Base-by-base conservation (phyloP, 2,113 vertebrate genomes). In the Leptobrachium ailaonicum region DNA sequence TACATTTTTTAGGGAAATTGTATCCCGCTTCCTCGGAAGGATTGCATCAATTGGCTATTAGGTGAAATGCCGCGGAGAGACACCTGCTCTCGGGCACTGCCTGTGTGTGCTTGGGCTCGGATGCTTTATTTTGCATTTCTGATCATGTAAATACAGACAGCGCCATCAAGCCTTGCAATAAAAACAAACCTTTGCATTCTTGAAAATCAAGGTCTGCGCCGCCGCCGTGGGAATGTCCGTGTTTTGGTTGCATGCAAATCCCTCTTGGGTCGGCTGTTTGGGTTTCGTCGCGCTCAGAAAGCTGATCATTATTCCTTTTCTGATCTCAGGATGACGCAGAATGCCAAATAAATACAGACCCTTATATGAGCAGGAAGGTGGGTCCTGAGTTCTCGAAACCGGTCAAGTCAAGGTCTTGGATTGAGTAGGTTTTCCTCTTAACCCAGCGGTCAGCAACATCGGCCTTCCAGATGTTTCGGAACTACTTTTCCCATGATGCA, bases 1-100 rank as follows among this genome's bases (percentile, higher is more conserved):
- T 75, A 81, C 79, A 81, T 81, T 81, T 75, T 80, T 75, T 75
- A 80, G 71, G 71, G 79, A 81, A 81, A 81, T 81, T 62, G 72
- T 75, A 81, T 81, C 71, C 58, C 7, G 54, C 79, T 69, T 13
- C 8, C 20, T 40, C 32, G 64, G 53, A 72, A 41, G 20, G 32
- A 50, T 14, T 43, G 47, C 44, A 41, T 42, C 50, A 8, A 41
- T 50, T 14, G 42, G 53, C 79, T 71, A 75, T 81, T 81, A 75
- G 64, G 12, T 69, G 72, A 58, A 50, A 56, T 66, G 2, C 9
- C 14, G 70, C 20, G 6, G 40, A 56, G 79, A 45, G 72, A 75
- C 79, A 81, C 79, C 79, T 81, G 79, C 66, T 81, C 66, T 47
- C 79, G 8, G 20, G 20, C 20, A 32, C 20, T 41, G 9, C 14